These are phyloP conservation scores for Drosophila putrida DNA, from an alignment of 2,888 invertebrate genomes.

Conservation along the genomic window DNA sequence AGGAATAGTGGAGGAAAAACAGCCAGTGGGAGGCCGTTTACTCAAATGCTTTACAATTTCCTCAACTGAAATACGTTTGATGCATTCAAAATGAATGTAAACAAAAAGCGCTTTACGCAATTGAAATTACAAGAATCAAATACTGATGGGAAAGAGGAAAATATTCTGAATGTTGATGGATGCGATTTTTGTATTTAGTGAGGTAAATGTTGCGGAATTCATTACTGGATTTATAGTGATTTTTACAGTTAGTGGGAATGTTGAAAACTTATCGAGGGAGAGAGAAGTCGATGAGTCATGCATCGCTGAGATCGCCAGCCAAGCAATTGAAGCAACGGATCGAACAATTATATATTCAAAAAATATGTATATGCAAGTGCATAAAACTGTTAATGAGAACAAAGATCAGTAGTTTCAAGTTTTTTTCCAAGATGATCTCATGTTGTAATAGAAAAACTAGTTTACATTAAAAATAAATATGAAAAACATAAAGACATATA, in stretches of 20 bases:
- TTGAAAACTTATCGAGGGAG: neutral
- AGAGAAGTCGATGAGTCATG: constrained; percentile 43
- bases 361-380: neutral
- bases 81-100: constrained; percentile 40
- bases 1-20: neutral
- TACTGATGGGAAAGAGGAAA: neutral
- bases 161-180: constrained; percentile 3
- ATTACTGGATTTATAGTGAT: constrained; percentile 37
- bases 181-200: constrained; percentile 14
- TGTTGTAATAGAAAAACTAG: constrained; percentile 1
- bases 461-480: neutral
- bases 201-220: constrained; percentile 57
- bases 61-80: constrained; percentile 32
- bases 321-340: constrained; percentile 30
- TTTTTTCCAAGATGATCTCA: neutral
- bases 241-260: constrained; percentile 46
- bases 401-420: neutral
- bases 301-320: constrained; percentile 42
- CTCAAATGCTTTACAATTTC: constrained; percentile 30
- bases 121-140: neutral
- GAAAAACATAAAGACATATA: neutral
- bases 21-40: constrained; percentile 8
- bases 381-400: constrained; percentile 7
- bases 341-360: constrained; percentile 10
- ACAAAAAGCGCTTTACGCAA: constrained; percentile 33